Conservation (phyloP, 2,888 invertebrate species). For the Agrotis ipsilon region DNA sequence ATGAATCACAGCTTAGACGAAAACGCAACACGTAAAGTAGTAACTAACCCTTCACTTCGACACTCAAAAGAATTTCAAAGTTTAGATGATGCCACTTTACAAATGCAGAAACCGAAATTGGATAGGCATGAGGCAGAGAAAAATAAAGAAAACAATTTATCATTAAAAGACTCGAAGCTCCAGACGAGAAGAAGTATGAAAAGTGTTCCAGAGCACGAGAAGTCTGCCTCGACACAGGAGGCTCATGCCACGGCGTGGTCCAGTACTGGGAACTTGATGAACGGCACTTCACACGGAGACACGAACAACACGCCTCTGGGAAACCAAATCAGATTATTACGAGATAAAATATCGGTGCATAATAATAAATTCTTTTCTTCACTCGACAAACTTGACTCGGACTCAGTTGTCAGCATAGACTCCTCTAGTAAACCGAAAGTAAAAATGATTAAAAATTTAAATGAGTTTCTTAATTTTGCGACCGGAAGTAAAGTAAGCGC, state of each 20-base stretch:
- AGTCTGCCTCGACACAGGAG: slow-evolving; percentile 71
- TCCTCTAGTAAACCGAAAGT: slow-evolving; percentile 82
- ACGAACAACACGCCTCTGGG: slow-evolving; percentile 82
- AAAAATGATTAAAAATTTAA: slow-evolving; percentile 94
- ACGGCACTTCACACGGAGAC: slow-evolving; percentile 78
- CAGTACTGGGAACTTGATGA: slow-evolving; percentile 81
- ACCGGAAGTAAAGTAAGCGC: slow-evolving; percentile 90
- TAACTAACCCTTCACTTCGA: slow-evolving; percentile 84
- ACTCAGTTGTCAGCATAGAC: slow-evolving; percentile 77
- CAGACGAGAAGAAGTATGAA: slow-evolving; percentile 78
- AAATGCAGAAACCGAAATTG: slow-evolving; percentile 72
- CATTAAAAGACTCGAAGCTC: slow-evolving; percentile 73
- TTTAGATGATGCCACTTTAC: slow-evolving; percentile 92
- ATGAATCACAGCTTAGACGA: slow-evolving; percentile 95
- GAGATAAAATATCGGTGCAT: slow-evolving; percentile 86
- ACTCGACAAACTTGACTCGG: slow-evolving; percentile 90
- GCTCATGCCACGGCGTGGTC: slow-evolving; percentile 72
- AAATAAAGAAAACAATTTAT: slow-evolving; percentile 69
- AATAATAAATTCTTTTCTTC: slow-evolving; percentile 91
- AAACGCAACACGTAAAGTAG: slow-evolving; percentile 87
- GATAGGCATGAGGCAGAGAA: slow-evolving; percentile 74
- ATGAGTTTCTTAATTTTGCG: slow-evolving; percentile 96
- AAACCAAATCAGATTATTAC: slow-evolving; percentile 83
- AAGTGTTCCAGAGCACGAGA: slow-evolving; percentile 83
- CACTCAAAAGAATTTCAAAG: slow-evolving; percentile 93